A percentile compares a stretch with the other conserved stretches of the same genome.
phyloP scores from a whole-genome alignment of 2,797 vertebrate genomes.

The Scolopax rusticola region DNA sequence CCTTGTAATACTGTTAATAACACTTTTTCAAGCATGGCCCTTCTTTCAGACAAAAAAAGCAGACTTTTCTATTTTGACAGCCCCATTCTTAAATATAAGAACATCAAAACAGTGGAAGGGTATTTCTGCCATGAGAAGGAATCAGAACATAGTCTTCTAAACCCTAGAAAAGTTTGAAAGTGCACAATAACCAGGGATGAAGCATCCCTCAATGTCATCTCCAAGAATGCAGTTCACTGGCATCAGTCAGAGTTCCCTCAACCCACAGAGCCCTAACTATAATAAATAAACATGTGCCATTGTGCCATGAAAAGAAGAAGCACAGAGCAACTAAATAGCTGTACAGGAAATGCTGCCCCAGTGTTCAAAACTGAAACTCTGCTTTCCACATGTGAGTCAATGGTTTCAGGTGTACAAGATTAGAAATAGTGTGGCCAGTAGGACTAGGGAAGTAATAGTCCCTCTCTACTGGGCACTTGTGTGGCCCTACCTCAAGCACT shows the following conservation, averaged over 20 bases:
- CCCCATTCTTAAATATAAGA: not conserved
- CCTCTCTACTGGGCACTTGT: not conserved
- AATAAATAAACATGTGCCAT: not conserved
- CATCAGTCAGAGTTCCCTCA: not conserved
- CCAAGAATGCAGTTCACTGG: not conserved
- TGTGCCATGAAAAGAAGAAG: not conserved
- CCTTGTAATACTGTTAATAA: not conserved
- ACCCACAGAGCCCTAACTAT: rapidly evolving
- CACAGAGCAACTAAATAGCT: not conserved
- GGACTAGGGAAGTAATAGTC: not conserved
- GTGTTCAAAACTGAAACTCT: not conserved
- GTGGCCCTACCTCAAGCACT: not conserved
- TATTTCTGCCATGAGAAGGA: not conserved
- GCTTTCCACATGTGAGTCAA: not conserved
- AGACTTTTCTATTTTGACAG: not conserved
- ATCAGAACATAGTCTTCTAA: not conserved
- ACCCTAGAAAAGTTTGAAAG: not conserved
- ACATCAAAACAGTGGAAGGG: not conserved
- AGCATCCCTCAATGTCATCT: not conserved
- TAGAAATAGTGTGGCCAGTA: not conserved
- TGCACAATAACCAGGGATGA: not conserved
- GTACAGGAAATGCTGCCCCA: not conserved
- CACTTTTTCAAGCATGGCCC: not conserved
- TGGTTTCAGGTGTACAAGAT: not conserved
- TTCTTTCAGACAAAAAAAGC: not conserved